Conservation (phyloP, 2,113 vertebrate species). For the Donacobius atricapilla region DNA sequence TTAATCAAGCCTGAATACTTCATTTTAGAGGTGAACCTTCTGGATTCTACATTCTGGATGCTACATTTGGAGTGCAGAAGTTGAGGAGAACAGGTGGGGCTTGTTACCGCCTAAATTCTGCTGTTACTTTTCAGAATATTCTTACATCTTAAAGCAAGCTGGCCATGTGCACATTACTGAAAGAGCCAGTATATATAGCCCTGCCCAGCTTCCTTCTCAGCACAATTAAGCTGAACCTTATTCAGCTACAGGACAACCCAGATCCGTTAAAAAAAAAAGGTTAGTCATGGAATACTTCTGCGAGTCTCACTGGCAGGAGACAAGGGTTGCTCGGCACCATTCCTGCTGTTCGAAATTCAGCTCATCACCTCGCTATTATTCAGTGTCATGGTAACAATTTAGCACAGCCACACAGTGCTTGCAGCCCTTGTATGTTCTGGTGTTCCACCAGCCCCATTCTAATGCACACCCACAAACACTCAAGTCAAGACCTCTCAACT, state of each 20-base stretch:
- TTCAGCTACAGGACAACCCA: not conserved
- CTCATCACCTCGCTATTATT: not conserved
- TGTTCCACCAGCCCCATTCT: not conserved
- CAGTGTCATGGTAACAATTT: constrained; percentile 23
- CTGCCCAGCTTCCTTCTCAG: not conserved
- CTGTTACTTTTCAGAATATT: not conserved
- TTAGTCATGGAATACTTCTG: not conserved
- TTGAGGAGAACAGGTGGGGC: not conserved
- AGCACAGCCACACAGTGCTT: not conserved
- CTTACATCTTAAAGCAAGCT: not conserved
- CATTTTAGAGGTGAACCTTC: not conserved
- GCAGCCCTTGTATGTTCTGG: not conserved
- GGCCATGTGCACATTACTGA: rapidly evolving
- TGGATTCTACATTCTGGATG: not conserved
- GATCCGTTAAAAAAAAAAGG: not conserved
- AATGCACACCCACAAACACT: not conserved
- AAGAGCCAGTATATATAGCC: not conserved
- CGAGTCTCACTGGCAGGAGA: not conserved
- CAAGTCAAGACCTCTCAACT: not conserved
- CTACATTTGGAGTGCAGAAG: not conserved
- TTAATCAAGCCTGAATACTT: not conserved
- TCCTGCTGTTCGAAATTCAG: not conserved
- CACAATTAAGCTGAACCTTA: not conserved
- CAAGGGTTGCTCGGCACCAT: not conserved
- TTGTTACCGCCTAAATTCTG: not conserved